phyloP scores from a whole-genome alignment of 2,888 invertebrate species.

The Apamea sordens region DNA sequence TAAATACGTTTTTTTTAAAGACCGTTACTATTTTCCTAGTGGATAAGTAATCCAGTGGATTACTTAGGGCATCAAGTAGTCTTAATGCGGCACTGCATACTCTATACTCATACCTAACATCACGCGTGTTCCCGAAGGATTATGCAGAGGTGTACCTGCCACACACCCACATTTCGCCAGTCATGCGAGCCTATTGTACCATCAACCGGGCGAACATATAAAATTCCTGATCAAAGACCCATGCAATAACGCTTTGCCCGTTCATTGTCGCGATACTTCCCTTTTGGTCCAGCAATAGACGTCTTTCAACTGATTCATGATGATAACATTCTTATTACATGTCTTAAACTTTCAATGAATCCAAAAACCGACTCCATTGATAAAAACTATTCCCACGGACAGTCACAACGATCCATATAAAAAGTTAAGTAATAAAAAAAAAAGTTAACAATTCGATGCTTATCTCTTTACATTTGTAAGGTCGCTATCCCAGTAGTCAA shows the following conservation, averaged over 20 bases:
- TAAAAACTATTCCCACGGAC: slow-evolving; percentile 27
- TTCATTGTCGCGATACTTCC: no score
- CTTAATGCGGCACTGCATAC: not conserved
- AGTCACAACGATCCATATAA: slow-evolving; percentile 54
- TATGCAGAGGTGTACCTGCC: not conserved
- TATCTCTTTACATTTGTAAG: slow-evolving; percentile 17
- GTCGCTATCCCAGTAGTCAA: slow-evolving; percentile 14
- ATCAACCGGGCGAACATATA: no score
- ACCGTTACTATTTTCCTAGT: no score
- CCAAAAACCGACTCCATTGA: slow-evolving; percentile 20
- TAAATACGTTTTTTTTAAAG: no score
- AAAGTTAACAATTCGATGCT: slow-evolving; percentile 44
- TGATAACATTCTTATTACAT: no score
- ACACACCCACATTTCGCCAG: not conserved
- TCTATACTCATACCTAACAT: not conserved
- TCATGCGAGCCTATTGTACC: not conserved
- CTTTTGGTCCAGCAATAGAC: not conserved
- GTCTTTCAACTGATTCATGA: not conserved
- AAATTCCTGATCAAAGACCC: no score
- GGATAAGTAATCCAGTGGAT: no score
- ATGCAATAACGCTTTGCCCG: no score
- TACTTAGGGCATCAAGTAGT: no score
- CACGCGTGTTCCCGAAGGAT: not conserved
- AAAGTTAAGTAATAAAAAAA: slow-evolving; percentile 66
- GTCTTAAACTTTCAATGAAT: not conserved